Evolutionary conservation across 2,797 vertebrate species (phyloP).

Genomic region (Spondyliosoma cantharus): DNA sequence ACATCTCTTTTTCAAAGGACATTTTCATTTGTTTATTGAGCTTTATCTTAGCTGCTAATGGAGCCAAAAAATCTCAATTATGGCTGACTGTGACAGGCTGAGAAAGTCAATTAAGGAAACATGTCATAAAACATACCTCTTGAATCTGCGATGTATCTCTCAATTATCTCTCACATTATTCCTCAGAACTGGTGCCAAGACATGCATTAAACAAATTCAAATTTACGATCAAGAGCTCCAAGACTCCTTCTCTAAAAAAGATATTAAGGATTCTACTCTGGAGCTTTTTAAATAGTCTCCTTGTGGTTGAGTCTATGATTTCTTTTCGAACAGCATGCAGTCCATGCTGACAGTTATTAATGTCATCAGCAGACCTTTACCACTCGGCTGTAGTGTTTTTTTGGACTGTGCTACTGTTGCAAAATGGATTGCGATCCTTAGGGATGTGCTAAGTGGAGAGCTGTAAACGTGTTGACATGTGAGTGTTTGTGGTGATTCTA

Average conservation of each 20-base stretch:
- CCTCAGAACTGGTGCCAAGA: not conserved
- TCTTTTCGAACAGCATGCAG: not conserved
- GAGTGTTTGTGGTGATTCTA: not conserved
- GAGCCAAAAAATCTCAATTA: not conserved
- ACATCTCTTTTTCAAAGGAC: not conserved
- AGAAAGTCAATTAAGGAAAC: not conserved
- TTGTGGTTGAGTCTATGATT: not conserved
- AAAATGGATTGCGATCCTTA: constrained; percentile 37
- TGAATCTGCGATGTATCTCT: not conserved
- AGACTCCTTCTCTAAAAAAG: not conserved
- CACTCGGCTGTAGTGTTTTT: constrained; percentile 6
- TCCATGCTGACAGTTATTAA: not conserved
- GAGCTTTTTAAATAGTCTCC: not conserved
- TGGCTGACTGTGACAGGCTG: not conserved
- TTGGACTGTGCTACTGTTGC: not conserved
- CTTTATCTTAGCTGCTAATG: not conserved
- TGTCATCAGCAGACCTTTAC: not conserved
- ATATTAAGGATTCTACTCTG: not conserved
- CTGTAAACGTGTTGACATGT: constrained; percentile 13
- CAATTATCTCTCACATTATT: not conserved
- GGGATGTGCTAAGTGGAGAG: constrained; percentile 40
- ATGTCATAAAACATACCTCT: not conserved
- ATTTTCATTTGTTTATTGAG: not conserved
- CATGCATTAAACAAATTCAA: not conserved
- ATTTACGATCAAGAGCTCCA: not conserved